These are phyloP conservation scores for Antheraea pernyi DNA, from an alignment of 1,140 invertebrate species.

Conservation along the genomic window DNA sequence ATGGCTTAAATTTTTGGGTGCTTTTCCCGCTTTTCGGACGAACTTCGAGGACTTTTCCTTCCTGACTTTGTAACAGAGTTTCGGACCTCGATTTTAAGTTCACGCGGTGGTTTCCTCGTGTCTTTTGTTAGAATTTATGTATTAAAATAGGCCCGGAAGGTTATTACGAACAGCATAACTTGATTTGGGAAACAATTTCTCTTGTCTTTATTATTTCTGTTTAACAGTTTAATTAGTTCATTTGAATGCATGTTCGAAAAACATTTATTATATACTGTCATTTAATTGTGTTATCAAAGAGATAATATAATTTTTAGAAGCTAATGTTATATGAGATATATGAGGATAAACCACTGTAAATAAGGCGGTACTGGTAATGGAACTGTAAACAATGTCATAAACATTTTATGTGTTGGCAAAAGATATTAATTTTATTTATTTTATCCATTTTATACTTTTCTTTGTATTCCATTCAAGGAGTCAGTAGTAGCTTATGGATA, in stretches of 20 bases:
- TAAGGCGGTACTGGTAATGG: too few relatives aligned
- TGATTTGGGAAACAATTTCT: constrained; percentile 29
- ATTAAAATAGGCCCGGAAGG: constrained; percentile 50
- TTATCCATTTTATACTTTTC: too few relatives aligned
- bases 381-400: too few relatives aligned
- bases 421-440: too few relatives aligned
- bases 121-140: constrained; percentile 57
- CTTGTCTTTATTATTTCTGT: constrained; percentile 21
- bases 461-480: too few relatives aligned
- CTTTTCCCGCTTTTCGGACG: constrained; percentile 60
- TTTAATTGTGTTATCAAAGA: too few relatives aligned
- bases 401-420: too few relatives aligned
- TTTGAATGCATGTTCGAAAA: not conserved
- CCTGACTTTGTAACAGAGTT: constrained; percentile 57
- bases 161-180: constrained; percentile 35
- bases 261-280: not conserved
- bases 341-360: too few relatives aligned
- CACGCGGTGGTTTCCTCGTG: constrained; percentile 48
- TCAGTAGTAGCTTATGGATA: too few relatives aligned
- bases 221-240: constrained; percentile 1
- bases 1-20: constrained; percentile 57
- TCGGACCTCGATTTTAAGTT: constrained; percentile 54
- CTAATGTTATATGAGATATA: too few relatives aligned
- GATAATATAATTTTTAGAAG: too few relatives aligned
- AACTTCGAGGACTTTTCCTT: constrained; percentile 59